These are phyloP conservation scores for Troglohyphantes excavatus DNA, from an alignment of 2,888 invertebrate genomes.

Conservation along the genomic window DNA sequence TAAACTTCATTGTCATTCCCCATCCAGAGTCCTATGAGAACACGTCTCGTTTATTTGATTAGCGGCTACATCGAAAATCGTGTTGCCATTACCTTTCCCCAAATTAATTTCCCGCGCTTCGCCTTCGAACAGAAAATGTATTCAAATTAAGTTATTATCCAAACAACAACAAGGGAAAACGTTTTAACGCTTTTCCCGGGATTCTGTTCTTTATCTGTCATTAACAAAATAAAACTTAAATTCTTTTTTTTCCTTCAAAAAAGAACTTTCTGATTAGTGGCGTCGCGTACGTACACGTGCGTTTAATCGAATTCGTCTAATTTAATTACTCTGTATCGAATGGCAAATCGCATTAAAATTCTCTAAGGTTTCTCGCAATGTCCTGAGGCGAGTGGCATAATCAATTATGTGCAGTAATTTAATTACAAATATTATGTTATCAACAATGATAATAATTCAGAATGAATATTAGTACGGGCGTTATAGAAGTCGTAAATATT, in stretches of 20 bases:
- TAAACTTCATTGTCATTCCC: neutral
- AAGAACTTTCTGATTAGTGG: too few species aligned
- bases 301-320: slow-evolving; percentile 44
- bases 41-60: slow-evolving; percentile 5
- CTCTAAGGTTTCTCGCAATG: neutral
- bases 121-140: slow-evolving; percentile 19
- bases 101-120: slow-evolving; percentile 1
- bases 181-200: neutral
- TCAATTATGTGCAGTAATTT: slow-evolving; percentile 38
- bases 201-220: neutral
- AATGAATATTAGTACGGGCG: neutral
- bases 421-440: slow-evolving; percentile 7
- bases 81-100: slow-evolving; percentile 9
- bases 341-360: slow-evolving; percentile 45
- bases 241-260: slow-evolving; percentile 7
- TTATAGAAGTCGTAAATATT: too few species aligned
- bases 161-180: slow-evolving; percentile 32
- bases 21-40: neutral
- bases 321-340: slow-evolving; percentile 37
- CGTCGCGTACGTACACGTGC: slow-evolving; percentile 17
- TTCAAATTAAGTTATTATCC: slow-evolving; percentile 41
- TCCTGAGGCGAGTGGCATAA: slow-evolving; percentile 10
- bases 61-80: slow-evolving; percentile 2
- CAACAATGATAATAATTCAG: slow-evolving; percentile 10
- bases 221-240: slow-evolving; percentile 38